These are phyloP conservation scores for Poecile montanus DNA, from an alignment of 2,797 vertebrate species.

Conservation along the genomic window DNA sequence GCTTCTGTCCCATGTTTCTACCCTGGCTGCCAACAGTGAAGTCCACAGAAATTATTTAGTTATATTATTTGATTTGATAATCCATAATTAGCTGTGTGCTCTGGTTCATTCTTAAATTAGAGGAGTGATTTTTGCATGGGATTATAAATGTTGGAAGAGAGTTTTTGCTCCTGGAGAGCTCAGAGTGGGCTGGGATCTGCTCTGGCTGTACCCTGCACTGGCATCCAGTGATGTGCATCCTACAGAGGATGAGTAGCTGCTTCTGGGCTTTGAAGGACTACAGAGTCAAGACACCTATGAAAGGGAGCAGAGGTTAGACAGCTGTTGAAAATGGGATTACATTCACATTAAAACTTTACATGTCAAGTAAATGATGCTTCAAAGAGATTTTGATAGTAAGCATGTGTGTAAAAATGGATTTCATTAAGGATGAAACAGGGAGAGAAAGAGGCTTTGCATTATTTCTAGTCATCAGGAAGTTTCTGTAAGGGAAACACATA, in stretches of 20 bases:
- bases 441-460: not conserved
- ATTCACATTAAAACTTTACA: not conserved
- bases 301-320: not conserved
- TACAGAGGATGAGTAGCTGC: not conserved
- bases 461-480: not conserved
- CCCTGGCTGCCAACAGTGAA: not conserved
- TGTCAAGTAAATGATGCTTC: not conserved
- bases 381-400: not conserved
- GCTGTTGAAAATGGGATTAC: not conserved
- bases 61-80: not conserved
- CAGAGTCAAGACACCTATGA: not conserved
- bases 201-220: not conserved
- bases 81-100: not conserved
- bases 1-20: not conserved
- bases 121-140: not conserved
- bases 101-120: not conserved
- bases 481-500: not conserved
- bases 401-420: not conserved
- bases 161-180: not conserved
- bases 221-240: not conserved
- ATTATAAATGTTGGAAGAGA: not conserved
- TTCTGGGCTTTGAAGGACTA: not conserved
- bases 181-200: not conserved
- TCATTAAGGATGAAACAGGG: not conserved
- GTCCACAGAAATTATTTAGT: not conserved